Base-by-base conservation (phyloP, 2,113 vertebrate genomes). In the Neotragus pygmaeus region DNA sequence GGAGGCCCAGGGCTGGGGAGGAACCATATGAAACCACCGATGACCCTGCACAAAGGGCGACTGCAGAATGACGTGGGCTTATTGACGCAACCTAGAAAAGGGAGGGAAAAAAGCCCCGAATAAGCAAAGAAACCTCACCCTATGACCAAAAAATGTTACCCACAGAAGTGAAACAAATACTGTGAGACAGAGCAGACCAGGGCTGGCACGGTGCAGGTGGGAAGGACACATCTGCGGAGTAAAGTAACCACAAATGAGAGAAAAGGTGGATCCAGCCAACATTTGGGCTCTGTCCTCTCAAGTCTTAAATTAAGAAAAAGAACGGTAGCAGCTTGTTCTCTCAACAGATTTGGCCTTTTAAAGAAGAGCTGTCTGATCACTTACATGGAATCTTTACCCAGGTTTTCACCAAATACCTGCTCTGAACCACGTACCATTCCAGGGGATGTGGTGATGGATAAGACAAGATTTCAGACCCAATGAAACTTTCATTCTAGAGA, bases 151-250 rank as follows among this genome's bases (percentile, higher is more conserved):
- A 95, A 95, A 33, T 62, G 11, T 73, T 49, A 60, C 19, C 47
- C 39, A 28, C 47, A 58, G 23, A 86, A 43, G 43, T 58, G 51
- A 62, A 73, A 27, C 55, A 5, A 16, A 62, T 16, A 47, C 23
- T 7, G 2, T 5, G 25, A 47, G 62, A 23, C 0, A 0, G 36
- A 30, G 66, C 3, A 8, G 23, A 55, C 28, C 13, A 23, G 55
- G 19, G 55, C 55, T 36, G 30, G 66, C 82, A 43, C 45, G 30
- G 51, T 25, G 73, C n/a, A 10, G n/a, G 7, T 15, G 8, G 70
- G 62, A 43, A 47, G n/a, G 11, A 39, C 25, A 13, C 16, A 2
- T 33, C 49, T 73, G 36, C 30, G 36, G 53, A 90, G 78, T 33
- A 39, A 58, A n/a, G 15, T 66, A 45, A 12, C 23, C 45, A 5